phyloP scores from a whole-genome alignment of 2,797 vertebrate species.

The Periparus ater region DNA sequence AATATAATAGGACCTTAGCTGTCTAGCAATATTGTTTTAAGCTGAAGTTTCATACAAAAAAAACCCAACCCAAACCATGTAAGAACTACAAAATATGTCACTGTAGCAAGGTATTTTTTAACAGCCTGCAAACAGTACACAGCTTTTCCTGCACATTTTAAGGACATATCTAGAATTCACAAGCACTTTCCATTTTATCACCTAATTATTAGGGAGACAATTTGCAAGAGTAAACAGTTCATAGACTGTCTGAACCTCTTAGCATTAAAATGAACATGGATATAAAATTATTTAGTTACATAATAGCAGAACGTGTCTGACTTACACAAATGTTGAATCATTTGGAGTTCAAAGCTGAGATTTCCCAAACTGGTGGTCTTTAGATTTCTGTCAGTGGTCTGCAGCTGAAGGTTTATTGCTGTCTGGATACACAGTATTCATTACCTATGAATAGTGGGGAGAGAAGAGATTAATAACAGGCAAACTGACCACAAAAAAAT shows the following conservation, averaged over 20 bases:
- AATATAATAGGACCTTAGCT: background rate
- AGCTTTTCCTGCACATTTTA: background rate
- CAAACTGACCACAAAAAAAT: background rate
- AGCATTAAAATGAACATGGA: background rate
- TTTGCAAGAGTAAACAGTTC: background rate
- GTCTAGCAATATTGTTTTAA: background rate
- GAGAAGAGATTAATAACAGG: background rate
- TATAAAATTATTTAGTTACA: background rate
- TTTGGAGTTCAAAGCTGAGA: background rate
- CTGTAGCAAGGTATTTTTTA: background rate
- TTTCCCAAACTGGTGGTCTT: background rate
- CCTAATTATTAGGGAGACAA: background rate
- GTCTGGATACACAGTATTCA: background rate
- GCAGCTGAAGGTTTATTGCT: background rate
- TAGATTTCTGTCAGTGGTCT: background rate
- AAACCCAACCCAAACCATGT: background rate
- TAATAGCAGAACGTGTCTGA: background rate
- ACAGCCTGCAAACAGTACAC: background rate
- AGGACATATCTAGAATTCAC: background rate
- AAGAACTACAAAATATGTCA: background rate
- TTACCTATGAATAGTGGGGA: background rate
- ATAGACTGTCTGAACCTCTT: background rate
- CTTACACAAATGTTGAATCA: slow-evolving; percentile 30
- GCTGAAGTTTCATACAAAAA: background rate
- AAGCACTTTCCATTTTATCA: background rate